A percentile compares a stretch with the other conserved stretches of the same genome.
Conservation (phyloP, 1,140 invertebrate species). For the Tachypleus tridentatus region DNA sequence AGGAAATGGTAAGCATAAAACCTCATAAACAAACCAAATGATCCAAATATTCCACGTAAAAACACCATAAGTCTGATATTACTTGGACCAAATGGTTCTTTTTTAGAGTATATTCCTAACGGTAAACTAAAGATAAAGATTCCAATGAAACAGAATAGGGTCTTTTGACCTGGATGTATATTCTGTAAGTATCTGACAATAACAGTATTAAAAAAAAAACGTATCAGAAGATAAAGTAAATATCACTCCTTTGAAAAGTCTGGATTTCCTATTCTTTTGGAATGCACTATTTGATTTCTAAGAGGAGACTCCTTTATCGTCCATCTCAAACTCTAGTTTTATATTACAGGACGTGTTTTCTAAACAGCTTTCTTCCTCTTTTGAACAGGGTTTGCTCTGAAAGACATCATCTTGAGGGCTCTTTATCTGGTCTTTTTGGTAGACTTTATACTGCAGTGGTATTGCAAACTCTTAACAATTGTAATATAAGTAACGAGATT, state of each 20-base stretch:
- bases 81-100: conserved; percentile 56
- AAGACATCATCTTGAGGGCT: no score
- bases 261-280: conserved; percentile 6
- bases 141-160: conserved; percentile 65
- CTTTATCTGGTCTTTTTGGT: no score
- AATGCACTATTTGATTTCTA: no score
- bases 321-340: no score
- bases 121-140: conserved; percentile 72
- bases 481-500: no score
- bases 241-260: conserved; percentile 24
- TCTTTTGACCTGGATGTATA: conserved; percentile 69
- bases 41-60: conserved; percentile 22
- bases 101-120: conserved; percentile 60
- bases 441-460: no score
- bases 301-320: no score
- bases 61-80: conserved; percentile 41
- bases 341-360: no score
- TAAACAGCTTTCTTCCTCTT: no score
- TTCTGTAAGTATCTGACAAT: conserved; percentile 58
- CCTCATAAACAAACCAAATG: conserved; percentile 36
- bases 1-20: conserved; percentile 48
- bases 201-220: conserved; percentile 71
- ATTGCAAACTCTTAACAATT: no score
- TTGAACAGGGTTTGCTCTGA: no score
- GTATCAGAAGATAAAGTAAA: conserved; percentile 43